Percentiles rank a stretch among this genome's conserved stretches.
Evolutionary conservation across 2,888 invertebrate species (phyloP).

Genomic region (Andrena marginata): DNA sequence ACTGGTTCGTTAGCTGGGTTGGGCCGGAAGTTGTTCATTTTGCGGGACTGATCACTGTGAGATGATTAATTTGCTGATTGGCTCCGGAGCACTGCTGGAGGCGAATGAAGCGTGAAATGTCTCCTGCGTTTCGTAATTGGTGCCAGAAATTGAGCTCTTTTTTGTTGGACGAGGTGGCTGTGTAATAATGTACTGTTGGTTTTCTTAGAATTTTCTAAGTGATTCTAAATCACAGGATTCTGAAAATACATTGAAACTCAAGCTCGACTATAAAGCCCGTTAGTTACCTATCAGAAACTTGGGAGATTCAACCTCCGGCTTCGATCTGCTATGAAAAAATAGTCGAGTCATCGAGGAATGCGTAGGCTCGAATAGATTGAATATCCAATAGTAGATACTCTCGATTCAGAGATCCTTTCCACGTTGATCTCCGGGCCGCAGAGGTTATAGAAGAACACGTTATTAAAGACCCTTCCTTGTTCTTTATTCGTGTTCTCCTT

Average conservation of each 20-base stretch:
- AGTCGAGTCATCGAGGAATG: constrained; percentile 4
- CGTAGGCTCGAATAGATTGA: constrained; percentile 19
- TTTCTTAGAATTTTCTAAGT: neutral
- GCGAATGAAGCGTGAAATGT: constrained; percentile 6
- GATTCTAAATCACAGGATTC: neutral
- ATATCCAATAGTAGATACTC: constrained; percentile 4
- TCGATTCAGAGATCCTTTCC: constrained; percentile 37
- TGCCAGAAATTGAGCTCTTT: no score
- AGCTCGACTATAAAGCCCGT: neutral
- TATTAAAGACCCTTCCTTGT: constrained; percentile 75
- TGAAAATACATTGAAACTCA: neutral
- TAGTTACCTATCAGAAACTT: neutral
- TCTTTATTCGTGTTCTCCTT: constrained; percentile 34
- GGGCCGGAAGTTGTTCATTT: constrained; percentile 34
- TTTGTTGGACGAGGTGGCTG: neutral
- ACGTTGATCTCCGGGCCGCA: constrained; percentile 61
- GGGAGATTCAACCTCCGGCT: neutral
- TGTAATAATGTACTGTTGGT: neutral
- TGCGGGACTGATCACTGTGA: neutral
- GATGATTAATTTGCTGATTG: constrained; percentile 35
- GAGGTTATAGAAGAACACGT: constrained; percentile 78
- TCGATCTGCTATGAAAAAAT: neutral
- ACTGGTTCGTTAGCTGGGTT: constrained; percentile 4
- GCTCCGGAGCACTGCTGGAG: neutral
- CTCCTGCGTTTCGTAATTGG: constrained; percentile 4